These are phyloP conservation scores for Octodon degus DNA, from an alignment of 2,113 vertebrate species.

Conservation along the genomic window DNA sequence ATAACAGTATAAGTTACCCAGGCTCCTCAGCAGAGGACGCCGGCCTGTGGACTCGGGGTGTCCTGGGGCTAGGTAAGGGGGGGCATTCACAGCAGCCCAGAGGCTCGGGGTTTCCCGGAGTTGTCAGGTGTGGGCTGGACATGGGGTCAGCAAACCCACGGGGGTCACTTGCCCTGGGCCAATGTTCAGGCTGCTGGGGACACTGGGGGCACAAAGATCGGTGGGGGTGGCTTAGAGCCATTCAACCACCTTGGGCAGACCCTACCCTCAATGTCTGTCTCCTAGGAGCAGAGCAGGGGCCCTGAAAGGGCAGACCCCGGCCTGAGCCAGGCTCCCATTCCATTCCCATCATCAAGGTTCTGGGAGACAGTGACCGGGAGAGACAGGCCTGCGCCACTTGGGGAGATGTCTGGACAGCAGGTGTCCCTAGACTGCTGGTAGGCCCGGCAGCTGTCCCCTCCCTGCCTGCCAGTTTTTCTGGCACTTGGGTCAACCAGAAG, in stretches of 20 bases:
- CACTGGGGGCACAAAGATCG: rapidly evolving
- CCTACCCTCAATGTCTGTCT: neutral
- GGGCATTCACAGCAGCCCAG: conserved; percentile 5
- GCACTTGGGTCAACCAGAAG: neutral
- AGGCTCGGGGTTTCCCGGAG: neutral
- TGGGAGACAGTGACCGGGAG: neutral
- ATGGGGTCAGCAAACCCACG: neutral
- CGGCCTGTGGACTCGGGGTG: neutral
- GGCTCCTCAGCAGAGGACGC: conserved; percentile 82
- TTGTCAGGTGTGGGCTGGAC: rapidly evolving
- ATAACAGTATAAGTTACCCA: conserved; percentile 90
- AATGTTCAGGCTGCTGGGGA: neutral
- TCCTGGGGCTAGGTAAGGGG: neutral
- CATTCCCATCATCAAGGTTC: neutral
- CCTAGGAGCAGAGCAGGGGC: neutral
- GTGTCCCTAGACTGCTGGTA: neutral
- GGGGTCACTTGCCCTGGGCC: neutral
- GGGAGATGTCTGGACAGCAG: neutral
- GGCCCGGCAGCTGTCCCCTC: neutral
- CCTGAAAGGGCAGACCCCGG: neutral
- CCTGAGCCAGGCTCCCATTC: too few species aligned
- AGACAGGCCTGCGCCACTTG: neutral
- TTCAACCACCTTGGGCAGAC: neutral
- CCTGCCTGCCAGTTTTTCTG: neutral
- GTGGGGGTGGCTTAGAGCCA: neutral